Conservation (phyloP, 1,140 invertebrate species). For the Ceratina japonica region DNA sequence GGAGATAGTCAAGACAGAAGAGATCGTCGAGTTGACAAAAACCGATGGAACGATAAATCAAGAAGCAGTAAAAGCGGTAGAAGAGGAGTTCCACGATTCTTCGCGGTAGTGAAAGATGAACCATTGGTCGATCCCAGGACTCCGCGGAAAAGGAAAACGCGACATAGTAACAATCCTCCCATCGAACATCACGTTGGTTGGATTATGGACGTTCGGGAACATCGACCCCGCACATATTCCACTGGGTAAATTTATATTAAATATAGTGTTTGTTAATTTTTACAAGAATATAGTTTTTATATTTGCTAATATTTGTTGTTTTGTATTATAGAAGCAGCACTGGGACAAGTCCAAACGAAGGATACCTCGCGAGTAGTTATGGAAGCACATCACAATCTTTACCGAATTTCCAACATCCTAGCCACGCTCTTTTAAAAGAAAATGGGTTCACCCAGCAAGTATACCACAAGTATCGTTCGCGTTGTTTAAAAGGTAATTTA, state of each 20-base stretch:
- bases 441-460: conserved; percentile 98
- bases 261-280: neutral
- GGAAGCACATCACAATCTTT: conserved; percentile 89
- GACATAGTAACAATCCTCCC: conserved; percentile 94
- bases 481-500: conserved; percentile 90
- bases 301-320: conserved; percentile 9
- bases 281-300: no score
- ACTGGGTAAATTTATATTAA: conserved; percentile 80
- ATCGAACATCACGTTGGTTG: conserved; percentile 98
- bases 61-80: conserved; percentile 68
- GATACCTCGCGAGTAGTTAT: conserved; percentile 84
- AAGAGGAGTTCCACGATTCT: conserved; percentile 87
- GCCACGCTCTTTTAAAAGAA: conserved; percentile 96
- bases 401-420: conserved; percentile 97
- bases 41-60: conserved; percentile 65
- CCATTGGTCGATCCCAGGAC: conserved; percentile 83
- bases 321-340: conserved; percentile 83
- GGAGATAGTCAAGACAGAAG: conserved; percentile 66
- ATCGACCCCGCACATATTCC: conserved; percentile 87
- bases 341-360: conserved; percentile 86
- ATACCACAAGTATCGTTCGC: conserved; percentile 96
- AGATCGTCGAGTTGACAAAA: conserved; percentile 65
- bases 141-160: conserved; percentile 92
- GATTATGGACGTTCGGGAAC: conserved; percentile 95
- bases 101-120: conserved; percentile 94